A percentile compares a stretch with the other conserved stretches of the same genome.
phyloP scores from a whole-genome alignment of 2,113 vertebrate species.

The Sialia sialis region DNA sequence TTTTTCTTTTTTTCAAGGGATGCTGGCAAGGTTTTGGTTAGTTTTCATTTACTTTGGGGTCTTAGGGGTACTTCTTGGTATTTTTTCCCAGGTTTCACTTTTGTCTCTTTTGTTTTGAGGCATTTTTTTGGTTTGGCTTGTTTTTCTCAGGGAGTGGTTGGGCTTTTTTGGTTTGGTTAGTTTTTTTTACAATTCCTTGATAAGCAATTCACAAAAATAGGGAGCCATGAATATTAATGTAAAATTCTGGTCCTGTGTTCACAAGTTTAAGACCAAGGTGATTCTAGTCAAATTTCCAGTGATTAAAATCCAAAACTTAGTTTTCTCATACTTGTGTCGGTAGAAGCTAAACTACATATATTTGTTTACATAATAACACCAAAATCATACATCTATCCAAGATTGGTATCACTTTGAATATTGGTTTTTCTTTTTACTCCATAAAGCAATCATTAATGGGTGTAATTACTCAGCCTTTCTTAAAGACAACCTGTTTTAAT shows the following conservation, averaged over 20 bases:
- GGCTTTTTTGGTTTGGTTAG: no score
- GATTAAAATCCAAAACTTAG: background rate
- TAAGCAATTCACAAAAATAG: background rate
- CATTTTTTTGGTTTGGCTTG: background rate
- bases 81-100: rapidly evolving
- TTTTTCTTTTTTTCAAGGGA: background rate
- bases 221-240: background rate
- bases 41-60: background rate
- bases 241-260: background rate
- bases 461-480: background rate
- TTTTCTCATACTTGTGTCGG: background rate
- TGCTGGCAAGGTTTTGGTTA: background rate
- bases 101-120: background rate
- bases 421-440: background rate
- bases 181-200: background rate
- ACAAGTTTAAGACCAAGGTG: background rate
- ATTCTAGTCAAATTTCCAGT: background rate
- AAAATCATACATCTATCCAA: background rate
- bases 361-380: background rate
- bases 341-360: background rate
- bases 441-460: background rate
- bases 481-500: background rate
- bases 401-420: background rate
- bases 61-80: background rate
- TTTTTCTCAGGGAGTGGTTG: rapidly evolving